Evolutionary conservation across 2,113 vertebrate species (phyloP).

Genomic region (Pollachius pollachius): DNA sequence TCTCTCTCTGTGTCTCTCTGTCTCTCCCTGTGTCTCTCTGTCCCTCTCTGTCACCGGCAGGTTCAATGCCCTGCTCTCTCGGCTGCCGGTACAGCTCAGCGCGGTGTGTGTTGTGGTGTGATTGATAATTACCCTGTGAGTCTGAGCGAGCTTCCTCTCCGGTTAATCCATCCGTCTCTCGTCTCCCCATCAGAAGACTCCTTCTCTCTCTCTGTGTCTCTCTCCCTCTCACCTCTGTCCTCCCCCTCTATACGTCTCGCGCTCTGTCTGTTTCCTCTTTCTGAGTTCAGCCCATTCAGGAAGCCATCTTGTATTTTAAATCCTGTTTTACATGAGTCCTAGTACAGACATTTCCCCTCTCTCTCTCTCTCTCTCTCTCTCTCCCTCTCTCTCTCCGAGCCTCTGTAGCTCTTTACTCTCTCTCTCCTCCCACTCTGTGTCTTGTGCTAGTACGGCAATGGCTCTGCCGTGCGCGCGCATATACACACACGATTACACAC

Average conservation of each 20-base stretch:
- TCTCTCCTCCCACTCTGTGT: slow-evolving; percentile 26
- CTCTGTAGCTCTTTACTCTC: slow-evolving; percentile 42
- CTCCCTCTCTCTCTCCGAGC: slow-evolving; percentile 29
- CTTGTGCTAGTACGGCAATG: slow-evolving; percentile 57
- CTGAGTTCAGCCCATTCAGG: slow-evolving; percentile 75
- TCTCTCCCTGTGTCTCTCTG: neutral
- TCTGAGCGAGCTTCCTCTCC: slow-evolving; percentile 64
- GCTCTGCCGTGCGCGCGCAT: slow-evolving; percentile 59
- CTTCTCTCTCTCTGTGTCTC: slow-evolving; percentile 58
- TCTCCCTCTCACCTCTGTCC: slow-evolving; percentile 37
- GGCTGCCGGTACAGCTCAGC: neutral
- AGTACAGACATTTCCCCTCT: slow-evolving; percentile 56
- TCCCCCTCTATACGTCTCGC: slow-evolving; percentile 25
- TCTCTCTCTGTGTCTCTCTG: slow-evolving; percentile 24
- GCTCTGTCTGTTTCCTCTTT: slow-evolving; percentile 43
- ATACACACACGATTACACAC: slow-evolving; percentile 35
- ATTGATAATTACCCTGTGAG: slow-evolving; percentile 78
- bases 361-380: slow-evolving; percentile 49
- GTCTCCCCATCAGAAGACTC: slow-evolving; percentile 75
- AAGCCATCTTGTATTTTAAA: slow-evolving; percentile 83
- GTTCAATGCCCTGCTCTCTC: too few species aligned
- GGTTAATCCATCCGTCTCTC: slow-evolving; percentile 58
- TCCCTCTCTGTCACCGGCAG: too few species aligned
- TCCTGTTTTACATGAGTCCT: slow-evolving; percentile 76
- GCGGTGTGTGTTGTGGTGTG: slow-evolving; percentile 22